Evolutionary conservation across 2,888 invertebrate genomes (phyloP).

Genomic region (Danaus chrysippus): DNA sequence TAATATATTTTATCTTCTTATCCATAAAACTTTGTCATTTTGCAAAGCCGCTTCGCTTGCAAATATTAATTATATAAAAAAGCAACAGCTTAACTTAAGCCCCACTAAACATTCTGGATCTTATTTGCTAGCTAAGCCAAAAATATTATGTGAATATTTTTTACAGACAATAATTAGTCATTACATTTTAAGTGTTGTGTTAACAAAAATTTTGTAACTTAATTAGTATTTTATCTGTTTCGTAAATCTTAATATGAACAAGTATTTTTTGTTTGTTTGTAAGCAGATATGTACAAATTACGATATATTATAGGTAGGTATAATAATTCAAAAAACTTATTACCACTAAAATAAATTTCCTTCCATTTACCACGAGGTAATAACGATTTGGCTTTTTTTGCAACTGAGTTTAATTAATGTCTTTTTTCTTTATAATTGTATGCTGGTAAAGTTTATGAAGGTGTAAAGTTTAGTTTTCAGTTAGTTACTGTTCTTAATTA

Average conservation of each 20-base stretch:
- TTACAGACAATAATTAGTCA: too few species aligned
- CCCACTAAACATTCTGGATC: slow-evolving; percentile 48
- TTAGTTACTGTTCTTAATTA: slow-evolving; percentile 54
- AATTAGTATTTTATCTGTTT: too few species aligned
- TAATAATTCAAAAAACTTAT: slow-evolving; percentile 29
- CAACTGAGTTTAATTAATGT: slow-evolving; percentile 10
- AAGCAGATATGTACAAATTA: too few species aligned
- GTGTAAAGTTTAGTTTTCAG: slow-evolving; percentile 49
- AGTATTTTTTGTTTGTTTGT: too few species aligned
- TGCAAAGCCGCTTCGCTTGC: slow-evolving; percentile 28
- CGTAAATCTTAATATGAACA: too few species aligned
- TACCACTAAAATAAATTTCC: slow-evolving; percentile 58
- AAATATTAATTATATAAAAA: slow-evolving; percentile 42
- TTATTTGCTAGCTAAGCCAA: slow-evolving; percentile 53
- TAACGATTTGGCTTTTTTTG: slow-evolving; percentile 2
- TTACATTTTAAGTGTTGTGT: too few species aligned
- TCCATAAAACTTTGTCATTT: too few species aligned
- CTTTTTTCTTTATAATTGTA: slow-evolving; percentile 27
- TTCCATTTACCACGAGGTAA: slow-evolving; percentile 21
- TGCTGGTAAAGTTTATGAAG: slow-evolving; percentile 35
- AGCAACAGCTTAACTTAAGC: slow-evolving; percentile 52
- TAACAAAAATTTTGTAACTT: too few species aligned
- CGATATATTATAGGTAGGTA: too few species aligned
- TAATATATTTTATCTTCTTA: too few species aligned
- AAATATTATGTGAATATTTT: slow-evolving; percentile 44